Conservation (phyloP, 1,140 invertebrate genomes). For the Agraylea sexmaculata region DNA sequence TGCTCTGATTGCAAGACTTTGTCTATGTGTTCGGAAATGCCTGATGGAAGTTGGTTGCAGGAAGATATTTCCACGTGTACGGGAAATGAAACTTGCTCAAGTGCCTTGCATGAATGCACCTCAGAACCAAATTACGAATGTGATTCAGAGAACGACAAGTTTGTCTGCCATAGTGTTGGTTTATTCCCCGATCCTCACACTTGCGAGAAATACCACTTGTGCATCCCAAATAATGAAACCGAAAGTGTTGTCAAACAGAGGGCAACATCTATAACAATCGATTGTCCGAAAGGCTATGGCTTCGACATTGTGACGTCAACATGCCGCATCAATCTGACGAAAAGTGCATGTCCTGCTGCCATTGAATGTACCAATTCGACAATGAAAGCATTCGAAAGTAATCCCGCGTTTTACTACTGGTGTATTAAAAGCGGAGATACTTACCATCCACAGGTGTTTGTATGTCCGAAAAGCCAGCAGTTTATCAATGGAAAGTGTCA, state of each 20-base stretch:
- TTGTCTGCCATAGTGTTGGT: slow-evolving; percentile 20
- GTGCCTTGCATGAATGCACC: slow-evolving; percentile 6
- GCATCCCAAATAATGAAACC: slow-evolving; percentile 20
- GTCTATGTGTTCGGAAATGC: slow-evolving; percentile 6
- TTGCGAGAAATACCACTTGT: slow-evolving; percentile 33
- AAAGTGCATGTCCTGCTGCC: not conserved
- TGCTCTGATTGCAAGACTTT: slow-evolving; percentile 11
- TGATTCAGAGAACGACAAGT: slow-evolving; percentile 5
- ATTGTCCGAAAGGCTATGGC: slow-evolving; percentile 5
- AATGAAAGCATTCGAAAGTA: not conserved
- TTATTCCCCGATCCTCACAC: slow-evolving; percentile 33
- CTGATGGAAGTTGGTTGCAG: not conserved
- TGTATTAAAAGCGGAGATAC: slow-evolving; percentile 1
- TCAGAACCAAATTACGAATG: slow-evolving; percentile 7
- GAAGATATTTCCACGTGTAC: slow-evolving; percentile 6
- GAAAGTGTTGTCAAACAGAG: not conserved
- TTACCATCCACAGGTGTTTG: slow-evolving; percentile 10
- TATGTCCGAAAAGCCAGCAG: too few relatives aligned
- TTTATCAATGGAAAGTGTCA: too few relatives aligned
- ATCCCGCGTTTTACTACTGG: slow-evolving; percentile 11
- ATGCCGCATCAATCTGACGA: slow-evolving; percentile 1
- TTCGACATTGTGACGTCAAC: slow-evolving; percentile 9
- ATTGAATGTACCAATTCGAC: slow-evolving; percentile 2
- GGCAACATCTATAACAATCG: not conserved
- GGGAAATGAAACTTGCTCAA: slow-evolving; percentile 3